phyloP scores from a whole-genome alignment of 2,797 vertebrate species.

The Okamejei kenojei region DNA sequence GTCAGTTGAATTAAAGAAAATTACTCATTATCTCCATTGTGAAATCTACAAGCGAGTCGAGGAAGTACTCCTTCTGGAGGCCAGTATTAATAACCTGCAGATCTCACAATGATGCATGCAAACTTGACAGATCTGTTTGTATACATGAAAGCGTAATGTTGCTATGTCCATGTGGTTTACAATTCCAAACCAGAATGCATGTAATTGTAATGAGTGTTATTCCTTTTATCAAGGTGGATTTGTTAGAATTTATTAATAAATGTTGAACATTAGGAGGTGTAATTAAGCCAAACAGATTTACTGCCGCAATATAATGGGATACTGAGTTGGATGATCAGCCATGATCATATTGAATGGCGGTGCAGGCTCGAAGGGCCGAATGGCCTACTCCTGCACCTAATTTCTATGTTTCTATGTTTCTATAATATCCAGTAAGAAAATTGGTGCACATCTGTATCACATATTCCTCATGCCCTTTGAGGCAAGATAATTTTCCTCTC shows the following conservation, averaged over 20 bases:
- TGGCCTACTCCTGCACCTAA: too few species aligned
- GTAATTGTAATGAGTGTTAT: not conserved
- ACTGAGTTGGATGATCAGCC: too few species aligned
- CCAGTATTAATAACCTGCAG: not conserved
- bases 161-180: not conserved
- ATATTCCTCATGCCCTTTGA: too few species aligned
- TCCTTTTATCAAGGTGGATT: not conserved
- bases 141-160: not conserved
- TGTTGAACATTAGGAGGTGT: not conserved
- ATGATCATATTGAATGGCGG: too few species aligned
- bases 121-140: not conserved
- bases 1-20: conserved; percentile 2
- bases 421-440: not conserved
- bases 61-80: not conserved
- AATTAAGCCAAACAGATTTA: not conserved
- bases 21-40: not conserved
- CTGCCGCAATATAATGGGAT: not conserved
- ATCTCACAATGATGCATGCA: not conserved
- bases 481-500: too few species aligned
- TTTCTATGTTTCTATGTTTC: too few species aligned
- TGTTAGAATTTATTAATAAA: not conserved
- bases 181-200: not conserved
- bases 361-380: too few species aligned
- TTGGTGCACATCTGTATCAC: not conserved
- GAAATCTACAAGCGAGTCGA: not conserved